Percentiles rank a stretch among this genome's conserved stretches.
Conservation (phyloP, 2,888 invertebrate genomes). For the Parnassius apollo region DNA sequence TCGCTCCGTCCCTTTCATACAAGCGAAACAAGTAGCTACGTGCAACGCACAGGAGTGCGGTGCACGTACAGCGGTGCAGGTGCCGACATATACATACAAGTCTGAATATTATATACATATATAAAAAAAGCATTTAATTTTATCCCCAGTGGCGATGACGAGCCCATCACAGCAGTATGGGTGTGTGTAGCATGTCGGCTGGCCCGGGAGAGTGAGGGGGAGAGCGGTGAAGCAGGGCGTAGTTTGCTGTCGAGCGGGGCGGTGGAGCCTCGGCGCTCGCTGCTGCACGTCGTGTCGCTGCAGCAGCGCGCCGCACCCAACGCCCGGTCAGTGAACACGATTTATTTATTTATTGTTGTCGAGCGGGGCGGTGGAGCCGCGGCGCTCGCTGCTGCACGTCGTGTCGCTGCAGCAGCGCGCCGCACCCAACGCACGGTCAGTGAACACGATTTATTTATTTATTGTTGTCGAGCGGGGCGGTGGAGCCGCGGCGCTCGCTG, state of each 20-base stretch:
- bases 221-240: conserved; percentile 29
- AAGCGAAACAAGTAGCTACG: no score
- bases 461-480: conserved; percentile 49
- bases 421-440: conserved; percentile 43
- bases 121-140: not conserved
- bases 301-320: conserved; percentile 37
- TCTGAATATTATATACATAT: no score
- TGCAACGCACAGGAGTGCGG: no score
- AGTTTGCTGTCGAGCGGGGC: conserved; percentile 48
- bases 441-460: conserved; percentile 6
- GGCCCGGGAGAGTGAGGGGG: conserved; percentile 22
- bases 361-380: not conserved
- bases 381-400: conserved; percentile 51
- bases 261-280: conserved; percentile 43
- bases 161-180: conserved; percentile 58
- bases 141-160: conserved; percentile 49
- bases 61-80: no score
- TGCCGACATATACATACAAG: no score
- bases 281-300: conserved; percentile 55
- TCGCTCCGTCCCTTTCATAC: no score
- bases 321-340: conserved; percentile 39
- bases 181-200: conserved; percentile 53
- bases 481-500: conserved; percentile 46
- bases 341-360: no score
- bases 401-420: conserved; percentile 46